A percentile compares a stretch with the other conserved stretches of the same genome.
phyloP scores from a whole-genome alignment of 2,113 vertebrate species.

The Amphilophus citrinellus region DNA sequence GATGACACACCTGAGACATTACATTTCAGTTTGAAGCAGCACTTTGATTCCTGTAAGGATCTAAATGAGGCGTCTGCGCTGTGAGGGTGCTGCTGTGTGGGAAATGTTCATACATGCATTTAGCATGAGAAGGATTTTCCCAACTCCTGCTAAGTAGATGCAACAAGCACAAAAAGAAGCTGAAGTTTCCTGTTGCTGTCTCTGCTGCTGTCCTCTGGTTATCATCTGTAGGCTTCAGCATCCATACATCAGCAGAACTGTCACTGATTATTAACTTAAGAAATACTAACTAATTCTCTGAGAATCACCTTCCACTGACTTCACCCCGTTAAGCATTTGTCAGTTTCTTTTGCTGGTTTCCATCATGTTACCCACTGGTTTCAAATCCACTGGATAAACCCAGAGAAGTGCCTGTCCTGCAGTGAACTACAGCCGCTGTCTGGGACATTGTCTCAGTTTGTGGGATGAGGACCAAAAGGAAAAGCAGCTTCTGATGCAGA shows the following conservation, averaged over 20 bases:
- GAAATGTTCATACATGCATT: neutral
- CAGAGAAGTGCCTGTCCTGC: neutral
- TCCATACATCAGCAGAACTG: too few relatives aligned
- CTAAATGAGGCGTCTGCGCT: too few relatives aligned
- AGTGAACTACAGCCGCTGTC: too few relatives aligned
- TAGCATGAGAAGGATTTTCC: neutral
- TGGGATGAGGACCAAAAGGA: neutral
- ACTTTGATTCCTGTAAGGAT: too few relatives aligned
- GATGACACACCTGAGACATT: too few relatives aligned
- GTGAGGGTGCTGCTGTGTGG: neutral
- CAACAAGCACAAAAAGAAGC: neutral
- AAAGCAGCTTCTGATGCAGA: too few relatives aligned
- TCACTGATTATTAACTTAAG: neutral
- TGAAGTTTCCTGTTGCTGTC: neutral
- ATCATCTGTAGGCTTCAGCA: too few relatives aligned
- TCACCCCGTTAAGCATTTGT: neutral
- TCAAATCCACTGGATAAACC: neutral
- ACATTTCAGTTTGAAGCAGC: too few relatives aligned
- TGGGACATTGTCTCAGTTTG: neutral
- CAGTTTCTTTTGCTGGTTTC: neutral
- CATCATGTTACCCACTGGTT: neutral
- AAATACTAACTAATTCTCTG: neutral
- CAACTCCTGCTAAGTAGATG: rapidly evolving
- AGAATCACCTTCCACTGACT: too few relatives aligned
- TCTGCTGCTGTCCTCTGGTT: neutral